phyloP scores from a whole-genome alignment of 1,140 invertebrate genomes.

The Sitobion miscanthi region DNA sequence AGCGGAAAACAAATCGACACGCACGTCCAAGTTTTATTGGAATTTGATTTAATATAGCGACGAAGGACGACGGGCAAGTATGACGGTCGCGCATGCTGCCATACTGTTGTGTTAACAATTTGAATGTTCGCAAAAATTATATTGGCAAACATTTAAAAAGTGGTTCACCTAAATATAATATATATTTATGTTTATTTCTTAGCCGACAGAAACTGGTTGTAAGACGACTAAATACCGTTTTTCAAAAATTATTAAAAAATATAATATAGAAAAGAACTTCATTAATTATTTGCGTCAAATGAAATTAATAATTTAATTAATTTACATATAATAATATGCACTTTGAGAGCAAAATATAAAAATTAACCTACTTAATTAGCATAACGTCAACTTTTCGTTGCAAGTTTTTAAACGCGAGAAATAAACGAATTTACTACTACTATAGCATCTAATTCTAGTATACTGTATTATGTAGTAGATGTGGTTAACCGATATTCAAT shows the following conservation, averaged over 20 bases:
- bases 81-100: not conserved
- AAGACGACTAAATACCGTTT: not conserved
- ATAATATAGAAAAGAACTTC: not conserved
- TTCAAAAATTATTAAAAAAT: not conserved
- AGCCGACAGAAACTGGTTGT: not conserved
- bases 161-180: not conserved
- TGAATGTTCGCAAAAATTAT: not conserved
- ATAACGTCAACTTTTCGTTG: not conserved
- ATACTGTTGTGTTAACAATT: not conserved
- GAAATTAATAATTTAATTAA: not conserved
- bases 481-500: slow-evolving; percentile 47
- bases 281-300: not conserved
- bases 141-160: not conserved
- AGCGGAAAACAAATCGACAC: slow-evolving; percentile 46
- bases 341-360: slow-evolving; percentile 7
- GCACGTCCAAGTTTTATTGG: slow-evolving; percentile 23
- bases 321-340: not conserved
- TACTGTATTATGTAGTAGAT: not conserved
- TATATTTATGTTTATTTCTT: not conserved
- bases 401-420: not conserved
- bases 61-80: slow-evolving; percentile 9
- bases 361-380: not conserved
- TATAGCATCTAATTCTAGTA: not conserved
- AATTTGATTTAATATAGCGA: slow-evolving; percentile 45
- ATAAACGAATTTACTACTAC: not conserved